Base-by-base conservation (phyloP, 2,888 invertebrate genomes). In the Minunthozetes semirufus region DNA sequence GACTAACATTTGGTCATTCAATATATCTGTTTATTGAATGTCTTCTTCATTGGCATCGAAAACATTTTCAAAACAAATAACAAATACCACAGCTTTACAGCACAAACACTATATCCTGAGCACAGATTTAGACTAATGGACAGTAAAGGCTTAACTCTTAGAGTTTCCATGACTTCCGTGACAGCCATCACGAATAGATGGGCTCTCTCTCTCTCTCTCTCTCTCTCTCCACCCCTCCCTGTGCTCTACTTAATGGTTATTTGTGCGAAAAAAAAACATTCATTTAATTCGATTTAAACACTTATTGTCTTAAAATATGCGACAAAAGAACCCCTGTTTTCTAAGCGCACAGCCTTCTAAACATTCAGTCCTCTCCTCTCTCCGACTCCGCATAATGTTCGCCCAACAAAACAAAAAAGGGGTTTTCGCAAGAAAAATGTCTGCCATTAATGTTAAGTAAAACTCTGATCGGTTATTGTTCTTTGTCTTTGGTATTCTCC, bases 91-190 rank as follows among this genome's bases (percentile, higher is more conserved):
- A 42, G 42, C 42, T 42, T 42, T 42, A 42, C 9, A 42, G 42
- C 42, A 42, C 42, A 42, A 42, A 42, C 42, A 42, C 42, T 42
- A 42, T 42, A 42, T 42, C 42, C 42, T 42, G 42, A 42, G 42
- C 42, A 42, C 42, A 42, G 19, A 56, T 56, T 56, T 56, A 56
- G 1, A 56, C 22, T 56, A 25, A 56, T 56, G 56, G 56, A 56
- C 56, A 56, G 25, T 25, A 56, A 56, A 56, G 56, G 56, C 56
- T 56, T 56, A 56, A 25, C 19, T 56, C 22, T n/a, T 22, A 56
- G 56, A 56, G 56, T 56, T 56, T 19, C 56, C 56, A 56, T 56
- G 56, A 56, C 56, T 56, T 56, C 56, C 56, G 56, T 56, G 56
- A 56, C 56, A 22, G 25, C 8, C 22, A 56, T 56, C 56, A 56